phyloP scores from a whole-genome alignment of 1,140 invertebrate species.

The Oreohelix idahoensis region DNA sequence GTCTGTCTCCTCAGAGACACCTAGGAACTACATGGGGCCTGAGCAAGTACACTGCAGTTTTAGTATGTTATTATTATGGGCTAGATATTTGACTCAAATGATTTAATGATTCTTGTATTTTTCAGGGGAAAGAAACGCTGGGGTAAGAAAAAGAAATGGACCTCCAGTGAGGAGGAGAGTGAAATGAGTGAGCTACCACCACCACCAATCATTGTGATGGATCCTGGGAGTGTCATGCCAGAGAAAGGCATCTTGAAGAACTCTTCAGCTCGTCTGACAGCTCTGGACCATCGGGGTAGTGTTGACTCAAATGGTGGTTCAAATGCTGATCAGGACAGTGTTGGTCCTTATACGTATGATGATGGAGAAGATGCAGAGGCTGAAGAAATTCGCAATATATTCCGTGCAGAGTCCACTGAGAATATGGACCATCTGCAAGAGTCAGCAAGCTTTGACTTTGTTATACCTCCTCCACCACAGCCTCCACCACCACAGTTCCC shows the following conservation, averaged over 20 bases:
- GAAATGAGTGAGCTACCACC: slow-evolving; percentile 65
- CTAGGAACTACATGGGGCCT: too few species aligned
- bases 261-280: slow-evolving; percentile 45
- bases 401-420: slow-evolving; percentile 59
- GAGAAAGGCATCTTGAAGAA: slow-evolving; percentile 64
- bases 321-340: slow-evolving; percentile 58
- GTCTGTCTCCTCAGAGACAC: too few species aligned
- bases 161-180: slow-evolving; percentile 66
- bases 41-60: too few species aligned
- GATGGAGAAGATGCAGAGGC: slow-evolving; percentile 64
- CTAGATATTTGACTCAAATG: too few species aligned
- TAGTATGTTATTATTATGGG: too few species aligned
- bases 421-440: slow-evolving; percentile 64
- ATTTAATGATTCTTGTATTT: slow-evolving; percentile 2
- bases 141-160: slow-evolving; percentile 53
- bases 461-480: slow-evolving; percentile 61
- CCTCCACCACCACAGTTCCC: slow-evolving; percentile 54
- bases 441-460: slow-evolving; percentile 67
- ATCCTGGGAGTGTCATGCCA: slow-evolving; percentile 65
- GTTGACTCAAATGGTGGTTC: slow-evolving; percentile 47
- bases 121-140: slow-evolving; percentile 26
- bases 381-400: slow-evolving; percentile 64
- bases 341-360: slow-evolving; percentile 59
- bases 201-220: slow-evolving; percentile 65
- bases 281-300: slow-evolving; percentile 40